phyloP scores from a whole-genome alignment of 1,140 invertebrate genomes.

The Ectropis grisescens region DNA sequence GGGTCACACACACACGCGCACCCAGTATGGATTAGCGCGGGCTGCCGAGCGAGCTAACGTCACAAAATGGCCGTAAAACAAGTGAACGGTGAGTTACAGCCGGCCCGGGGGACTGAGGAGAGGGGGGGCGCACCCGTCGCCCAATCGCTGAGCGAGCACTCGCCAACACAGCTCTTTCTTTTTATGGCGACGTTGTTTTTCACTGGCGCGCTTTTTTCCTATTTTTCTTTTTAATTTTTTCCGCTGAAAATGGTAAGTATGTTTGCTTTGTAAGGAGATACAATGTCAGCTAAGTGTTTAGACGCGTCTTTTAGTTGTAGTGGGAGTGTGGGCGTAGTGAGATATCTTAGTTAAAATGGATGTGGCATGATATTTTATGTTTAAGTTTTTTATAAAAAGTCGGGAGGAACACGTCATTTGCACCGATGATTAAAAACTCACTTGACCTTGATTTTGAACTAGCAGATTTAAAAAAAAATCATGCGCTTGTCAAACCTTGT shows the following conservation, averaged over 20 bases:
- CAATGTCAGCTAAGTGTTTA: slow-evolving; percentile 57
- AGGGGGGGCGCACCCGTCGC: slow-evolving; percentile 18
- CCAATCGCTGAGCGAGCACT: slow-evolving; percentile 61
- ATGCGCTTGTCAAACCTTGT: too few species aligned
- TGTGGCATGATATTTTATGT: too few species aligned
- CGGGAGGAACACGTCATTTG: too few species aligned
- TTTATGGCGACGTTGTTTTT: slow-evolving; percentile 63
- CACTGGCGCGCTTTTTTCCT: slow-evolving; percentile 60
- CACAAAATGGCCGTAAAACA: slow-evolving; percentile 69
- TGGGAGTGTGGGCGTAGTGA: background rate
- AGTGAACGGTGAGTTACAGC: slow-evolving; percentile 66
- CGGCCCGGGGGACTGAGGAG: slow-evolving; percentile 19
- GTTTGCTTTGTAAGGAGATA: slow-evolving; percentile 59
- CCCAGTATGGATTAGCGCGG: slow-evolving; percentile 41
- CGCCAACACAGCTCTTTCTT: slow-evolving; percentile 65
- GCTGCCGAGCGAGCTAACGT: slow-evolving; percentile 54
- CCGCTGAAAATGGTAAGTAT: slow-evolving; percentile 60
- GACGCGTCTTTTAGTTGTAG: slow-evolving; percentile 24
- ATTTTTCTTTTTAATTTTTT: slow-evolving; percentile 44
- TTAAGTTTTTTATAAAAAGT: too few species aligned
- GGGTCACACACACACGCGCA: slow-evolving; percentile 39
- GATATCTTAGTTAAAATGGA: too few species aligned
- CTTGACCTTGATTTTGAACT: too few species aligned
- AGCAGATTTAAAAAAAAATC: too few species aligned
- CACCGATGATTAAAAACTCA: too few species aligned